Evolutionary conservation across 2,888 invertebrate genomes (phyloP).

Genomic region (Lithophane semibrunnea): DNA sequence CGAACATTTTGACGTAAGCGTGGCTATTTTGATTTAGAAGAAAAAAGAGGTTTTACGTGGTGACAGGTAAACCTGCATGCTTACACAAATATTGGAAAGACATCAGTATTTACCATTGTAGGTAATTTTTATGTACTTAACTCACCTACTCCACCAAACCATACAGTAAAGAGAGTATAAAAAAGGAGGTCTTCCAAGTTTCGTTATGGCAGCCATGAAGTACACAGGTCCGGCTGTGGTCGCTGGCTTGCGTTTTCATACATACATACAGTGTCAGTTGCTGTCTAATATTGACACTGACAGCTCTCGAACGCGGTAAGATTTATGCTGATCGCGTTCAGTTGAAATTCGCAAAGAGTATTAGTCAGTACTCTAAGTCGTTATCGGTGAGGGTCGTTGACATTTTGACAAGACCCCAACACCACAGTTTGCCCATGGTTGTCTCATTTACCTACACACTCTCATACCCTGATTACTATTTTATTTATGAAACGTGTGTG

Average conservation of each 20-base stretch:
- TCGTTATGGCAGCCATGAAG: too few relatives aligned
- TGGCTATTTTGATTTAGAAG: neutral
- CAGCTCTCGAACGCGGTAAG: neutral
- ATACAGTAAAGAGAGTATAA: too few relatives aligned
- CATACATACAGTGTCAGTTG: neutral
- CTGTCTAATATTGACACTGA: neutral
- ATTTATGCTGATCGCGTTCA: too few relatives aligned
- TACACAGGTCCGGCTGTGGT: too few relatives aligned
- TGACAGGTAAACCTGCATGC: neutral
- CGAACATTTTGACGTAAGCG: conserved; percentile 20
- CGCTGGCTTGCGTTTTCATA: too few relatives aligned
- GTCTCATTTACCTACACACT: neutral
- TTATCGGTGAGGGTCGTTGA: neutral
- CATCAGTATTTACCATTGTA: neutral
- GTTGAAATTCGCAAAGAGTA: neutral
- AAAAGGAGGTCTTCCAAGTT: too few relatives aligned
- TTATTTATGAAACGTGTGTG: neutral
- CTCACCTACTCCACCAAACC: too few relatives aligned
- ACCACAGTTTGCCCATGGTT: neutral
- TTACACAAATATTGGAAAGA: neutral
- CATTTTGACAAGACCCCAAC: neutral
- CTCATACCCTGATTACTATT: neutral
- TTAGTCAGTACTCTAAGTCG: neutral
- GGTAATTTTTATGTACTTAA: neutral
- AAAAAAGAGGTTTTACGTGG: neutral